Percentiles rank a stretch among this genome's conserved stretches.
These are phyloP conservation scores for Drosophila mimica DNA, from an alignment of 2,888 invertebrate genomes.

Conservation along the genomic window DNA sequence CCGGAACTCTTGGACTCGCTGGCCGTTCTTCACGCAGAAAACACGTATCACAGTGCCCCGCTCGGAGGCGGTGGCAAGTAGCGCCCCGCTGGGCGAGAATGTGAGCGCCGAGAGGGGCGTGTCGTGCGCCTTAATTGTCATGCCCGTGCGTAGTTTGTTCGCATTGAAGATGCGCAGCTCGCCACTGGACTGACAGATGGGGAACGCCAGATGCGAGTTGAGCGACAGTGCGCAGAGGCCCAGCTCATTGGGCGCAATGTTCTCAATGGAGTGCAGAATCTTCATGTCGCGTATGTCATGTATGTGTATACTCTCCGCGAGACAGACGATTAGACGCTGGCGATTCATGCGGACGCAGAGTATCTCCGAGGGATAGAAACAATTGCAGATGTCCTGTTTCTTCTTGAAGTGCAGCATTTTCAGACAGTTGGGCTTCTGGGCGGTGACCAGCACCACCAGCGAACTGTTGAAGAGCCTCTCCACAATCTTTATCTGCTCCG, in stretches of 20 bases:
- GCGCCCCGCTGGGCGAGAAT: constrained; percentile 83
- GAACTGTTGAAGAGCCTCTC: constrained; percentile 84
- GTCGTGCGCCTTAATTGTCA: constrained; percentile 84
- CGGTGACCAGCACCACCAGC: constrained; percentile 84
- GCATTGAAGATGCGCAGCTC: constrained; percentile 84
- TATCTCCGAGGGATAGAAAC: constrained; percentile 84
- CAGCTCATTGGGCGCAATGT: constrained; percentile 82
- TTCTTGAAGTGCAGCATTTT: constrained; percentile 85
- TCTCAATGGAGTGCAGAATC: constrained; percentile 84
- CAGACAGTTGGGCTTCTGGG: constrained; percentile 83
- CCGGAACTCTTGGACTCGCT: constrained; percentile 84
- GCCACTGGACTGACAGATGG: constrained; percentile 81
- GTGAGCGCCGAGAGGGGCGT: constrained; percentile 83
- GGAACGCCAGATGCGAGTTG: constrained; percentile 84
- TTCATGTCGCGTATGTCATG: constrained; percentile 85
- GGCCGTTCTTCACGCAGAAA: constrained; percentile 85
- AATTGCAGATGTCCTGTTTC: constrained; percentile 85
- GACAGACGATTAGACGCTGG: constrained; percentile 82
- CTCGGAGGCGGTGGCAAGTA: constrained; percentile 85
- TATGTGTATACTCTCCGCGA: constrained; percentile 84
- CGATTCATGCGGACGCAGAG: constrained; percentile 85
- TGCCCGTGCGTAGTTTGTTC: constrained; percentile 77
- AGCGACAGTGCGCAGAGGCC: constrained; percentile 84
- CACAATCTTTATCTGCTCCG: constrained; percentile 83
- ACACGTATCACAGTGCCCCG: constrained; percentile 85